Conservation (phyloP, 1,140 invertebrate genomes). For the Zaprionus lachaisei region DNA sequence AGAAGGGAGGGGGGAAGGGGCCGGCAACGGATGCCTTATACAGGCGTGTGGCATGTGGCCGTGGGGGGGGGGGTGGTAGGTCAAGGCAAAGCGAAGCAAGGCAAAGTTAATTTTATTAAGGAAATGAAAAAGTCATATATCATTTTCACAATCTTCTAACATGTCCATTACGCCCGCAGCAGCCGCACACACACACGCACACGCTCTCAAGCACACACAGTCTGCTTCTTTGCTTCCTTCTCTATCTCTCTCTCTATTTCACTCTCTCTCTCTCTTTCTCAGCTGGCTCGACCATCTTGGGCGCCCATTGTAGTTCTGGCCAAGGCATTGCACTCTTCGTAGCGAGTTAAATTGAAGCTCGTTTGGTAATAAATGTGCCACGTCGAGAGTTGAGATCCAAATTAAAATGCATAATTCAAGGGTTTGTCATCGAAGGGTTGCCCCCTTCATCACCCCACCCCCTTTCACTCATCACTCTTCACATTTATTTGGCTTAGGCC, state of each 20-base stretch:
- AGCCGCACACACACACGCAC: slow-evolving; percentile 20
- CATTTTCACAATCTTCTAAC: slow-evolving; percentile 80
- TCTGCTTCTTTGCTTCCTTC: neutral
- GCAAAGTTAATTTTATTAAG: slow-evolving; percentile 82
- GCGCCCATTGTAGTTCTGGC: slow-evolving; percentile 37
- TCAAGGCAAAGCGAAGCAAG: slow-evolving; percentile 32
- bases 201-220: slow-evolving; percentile 4
- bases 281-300: slow-evolving; percentile 42
- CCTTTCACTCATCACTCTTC: neutral
- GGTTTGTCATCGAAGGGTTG: slow-evolving; percentile 32
- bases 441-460: neutral
- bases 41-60: neutral
- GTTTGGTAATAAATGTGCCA: slow-evolving; percentile 76
- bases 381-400: slow-evolving; percentile 44
- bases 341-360: slow-evolving; percentile 73
- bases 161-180: slow-evolving; percentile 67
- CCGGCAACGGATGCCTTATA: neutral
- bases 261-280: neutral
- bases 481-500: slow-evolving; percentile 40
- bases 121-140: slow-evolving; percentile 83
- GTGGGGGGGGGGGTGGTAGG: neutral
- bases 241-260: neutral
- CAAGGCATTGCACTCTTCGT: slow-evolving; percentile 30
- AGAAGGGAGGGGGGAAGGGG: neutral
- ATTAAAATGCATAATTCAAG: slow-evolving; percentile 83